Base-by-base conservation (phyloP, 2,888 invertebrate genomes). In the Spatulosminthurus flaviceps region DNA sequence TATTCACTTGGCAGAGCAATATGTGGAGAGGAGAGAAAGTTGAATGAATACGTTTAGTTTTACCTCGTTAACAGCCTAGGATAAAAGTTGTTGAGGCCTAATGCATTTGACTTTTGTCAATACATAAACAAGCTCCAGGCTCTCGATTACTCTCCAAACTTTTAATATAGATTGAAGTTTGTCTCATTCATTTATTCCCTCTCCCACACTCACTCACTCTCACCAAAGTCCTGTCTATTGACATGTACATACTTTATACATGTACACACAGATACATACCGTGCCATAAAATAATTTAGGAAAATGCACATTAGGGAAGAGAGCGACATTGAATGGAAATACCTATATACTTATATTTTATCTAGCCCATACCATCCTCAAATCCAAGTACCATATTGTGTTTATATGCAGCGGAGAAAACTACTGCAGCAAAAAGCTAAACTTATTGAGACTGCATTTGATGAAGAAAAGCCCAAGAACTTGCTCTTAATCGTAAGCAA, bases 121-220 rank as follows among this genome's bases (percentile, higher is more conserved):
- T 64, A 16, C 26, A 26, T 16, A 26, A 4, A 24, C 24, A 64
- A 60, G 24, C 64, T 64, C 16, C 7, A 41, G 70, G 22, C 22
- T 29, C 41, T 70, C 41, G 41, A 70, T 70, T 70, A 21, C 70
- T 34, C 41, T 21, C 34, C 19, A 74, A 74, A 60, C 61, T 74
- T 74, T 29, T 74, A 61, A 74, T 74, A 74, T 74, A 64, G n/a
- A 74, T 29, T 26, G 22, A 74, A 74, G 60, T 28, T 29, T 74
- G 29, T 28, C 19, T 60, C 74, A 60, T 64, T 74, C 71, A 42
- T 43, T 22, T 21, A 42, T 42, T 24, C 21, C 34, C 24, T 74
- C 61, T 28, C 34, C 28, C 29, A 11, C 61, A 11, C 61, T 43
- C 71, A 42, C 21, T 24, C 29, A 21, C 19, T 70, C 34, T 70